Conservation (phyloP, 2,113 vertebrate species). For the Callorhinus ursinus region DNA sequence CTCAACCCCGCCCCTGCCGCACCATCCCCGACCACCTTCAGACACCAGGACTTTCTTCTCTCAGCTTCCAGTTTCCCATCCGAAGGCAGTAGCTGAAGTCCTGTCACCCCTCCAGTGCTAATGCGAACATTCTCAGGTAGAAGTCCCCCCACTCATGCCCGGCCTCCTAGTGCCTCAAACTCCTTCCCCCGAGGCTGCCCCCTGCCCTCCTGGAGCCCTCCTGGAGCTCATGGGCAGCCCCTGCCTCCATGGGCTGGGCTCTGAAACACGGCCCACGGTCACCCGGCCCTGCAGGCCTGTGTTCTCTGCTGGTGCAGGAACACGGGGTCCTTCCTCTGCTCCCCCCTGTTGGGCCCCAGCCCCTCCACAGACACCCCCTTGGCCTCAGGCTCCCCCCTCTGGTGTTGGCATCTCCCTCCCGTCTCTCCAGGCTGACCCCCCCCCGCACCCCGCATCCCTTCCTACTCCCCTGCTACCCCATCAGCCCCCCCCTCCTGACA, state of each 20-base stretch:
- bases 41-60: background rate
- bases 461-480: background rate
- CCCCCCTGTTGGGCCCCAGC: background rate
- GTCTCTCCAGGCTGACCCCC: background rate
- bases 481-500: background rate
- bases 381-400: background rate
- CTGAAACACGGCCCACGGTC: background rate
- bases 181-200: background rate
- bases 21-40: background rate
- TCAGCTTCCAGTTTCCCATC: background rate
- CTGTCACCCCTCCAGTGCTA: background rate
- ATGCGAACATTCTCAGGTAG: background rate
- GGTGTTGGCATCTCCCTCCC: background rate
- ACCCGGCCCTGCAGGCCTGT: fast-evolving
- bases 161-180: fast-evolving
- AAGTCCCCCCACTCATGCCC: background rate
- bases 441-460: background rate
- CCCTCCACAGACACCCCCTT: background rate
- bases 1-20: background rate
- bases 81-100: background rate
- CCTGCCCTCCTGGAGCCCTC: background rate
- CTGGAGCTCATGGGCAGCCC: background rate
- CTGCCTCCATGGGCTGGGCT: background rate
- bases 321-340: background rate
- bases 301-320: background rate